Base-by-base conservation (phyloP, 1,140 invertebrate genomes). In the Charaxes varanes region DNA sequence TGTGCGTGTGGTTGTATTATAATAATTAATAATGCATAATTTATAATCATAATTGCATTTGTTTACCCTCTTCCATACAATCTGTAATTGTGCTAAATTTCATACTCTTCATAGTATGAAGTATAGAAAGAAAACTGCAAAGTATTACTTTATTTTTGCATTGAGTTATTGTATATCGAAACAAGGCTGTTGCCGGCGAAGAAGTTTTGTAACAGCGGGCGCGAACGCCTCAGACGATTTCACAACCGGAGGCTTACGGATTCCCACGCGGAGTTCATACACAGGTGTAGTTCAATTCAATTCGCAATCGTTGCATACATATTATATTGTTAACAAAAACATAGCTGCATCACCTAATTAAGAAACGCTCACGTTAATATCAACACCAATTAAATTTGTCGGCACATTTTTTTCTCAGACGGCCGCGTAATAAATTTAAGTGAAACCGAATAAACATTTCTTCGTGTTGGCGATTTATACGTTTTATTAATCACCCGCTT, bases 201-300 rank as follows among this genome's bases (percentile, higher is more conserved):
- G 35, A 26, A 37, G 69, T 76, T 66, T 72, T 61, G 66, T 65
- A 72, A 74, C 55, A 28, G 32, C 26, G 35, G 35, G 34, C 34
- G 40, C 34, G 37, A 51, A 31, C 54, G 55, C 38, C 44, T 28
- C 42, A 40, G 40, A 40, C 53, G 53, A 35, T 70, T 74, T 61
- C 71, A 63, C 65, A 78, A 80, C 44, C 37, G 41, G 52, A 35
- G 46, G 52, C 63, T 47, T 54, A 50, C 43, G 48, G 59, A 62
- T 80, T 80, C 76, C 76, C 76, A 80, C 76, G 76, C 76, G 66
- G 69, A 80, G 77, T 80, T 78, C 65, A 61, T 74, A 69, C 35
- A 60, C 63, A 74, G 67, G 68, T 76, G 68, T 51, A 52, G 50
- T 54, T 54, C 42, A 63, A 58, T 58, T 53, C 59, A 61, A 66